Evolutionary conservation across 2,113 vertebrate genomes (phyloP).

Genomic region (Ornithorhynchus anatinus): DNA sequence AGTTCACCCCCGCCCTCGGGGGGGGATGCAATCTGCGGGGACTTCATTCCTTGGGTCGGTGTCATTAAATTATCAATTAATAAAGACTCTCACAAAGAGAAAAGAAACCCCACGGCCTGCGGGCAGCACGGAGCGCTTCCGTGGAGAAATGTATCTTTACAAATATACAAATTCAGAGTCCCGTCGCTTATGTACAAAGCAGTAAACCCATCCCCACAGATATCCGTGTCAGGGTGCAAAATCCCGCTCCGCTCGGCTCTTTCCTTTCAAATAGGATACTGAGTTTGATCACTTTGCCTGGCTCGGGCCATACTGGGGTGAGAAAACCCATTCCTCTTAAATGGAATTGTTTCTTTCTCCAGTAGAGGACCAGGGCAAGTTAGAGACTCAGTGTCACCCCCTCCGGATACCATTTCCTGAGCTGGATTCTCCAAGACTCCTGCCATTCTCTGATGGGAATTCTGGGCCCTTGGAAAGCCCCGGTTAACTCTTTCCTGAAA

Average conservation of each 20-base stretch:
- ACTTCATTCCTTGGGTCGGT: neutral
- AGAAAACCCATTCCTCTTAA: slow-evolving; percentile 16
- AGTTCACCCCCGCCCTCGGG: neutral
- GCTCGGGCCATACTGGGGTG: slow-evolving; percentile 1
- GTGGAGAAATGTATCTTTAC: slow-evolving; percentile 13
- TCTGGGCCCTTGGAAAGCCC: too few species aligned
- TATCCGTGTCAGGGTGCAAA: neutral
- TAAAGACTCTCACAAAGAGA: neutral
- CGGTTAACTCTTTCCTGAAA: too few species aligned
- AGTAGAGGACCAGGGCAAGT: too few species aligned
- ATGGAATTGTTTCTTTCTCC: neutral
- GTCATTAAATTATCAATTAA: neutral
- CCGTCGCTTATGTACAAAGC: slow-evolving; percentile 54
- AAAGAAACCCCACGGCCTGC: neutral
- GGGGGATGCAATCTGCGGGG: neutral
- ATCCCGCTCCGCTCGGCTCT: too few species aligned
- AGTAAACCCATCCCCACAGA: slow-evolving; percentile 30
- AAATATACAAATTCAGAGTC: slow-evolving; percentile 24
- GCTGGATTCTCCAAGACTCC: too few species aligned
- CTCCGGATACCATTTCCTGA: too few species aligned
- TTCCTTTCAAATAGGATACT: slow-evolving; percentile 2
- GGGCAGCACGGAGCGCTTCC: slow-evolving; percentile 11
- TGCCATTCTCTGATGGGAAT: too few species aligned
- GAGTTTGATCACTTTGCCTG: neutral
- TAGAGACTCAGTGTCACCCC: too few species aligned